phyloP scores from a whole-genome alignment of 2,113 vertebrate genomes.

The crab-eating macaque (Macaca fascicularis) region T2T-MFA8v1.1 NC_088386.1:137282501-137283000 shows the following conservation, averaged over 20 bases:
- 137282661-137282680: not conserved
- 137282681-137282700: not conserved
- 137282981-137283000: not conserved
- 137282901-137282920: not conserved
- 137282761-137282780: not conserved
- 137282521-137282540: too few relatives aligned
- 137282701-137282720: not conserved
- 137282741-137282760: too few relatives aligned
- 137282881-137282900: not conserved
- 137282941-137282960: not conserved
- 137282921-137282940: too few relatives aligned
- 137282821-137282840: not conserved
- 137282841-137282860: too few relatives aligned
- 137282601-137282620: not conserved
- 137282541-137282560: too few relatives aligned
- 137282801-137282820: fast-evolving
- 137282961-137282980: not conserved
- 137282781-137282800: not conserved
- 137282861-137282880: not conserved
- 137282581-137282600: not conserved
- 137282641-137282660: not conserved
- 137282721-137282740: not conserved
- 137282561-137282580: too few relatives aligned
- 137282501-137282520: too few relatives aligned
- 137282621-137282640: not conserved